phyloP scores from a whole-genome alignment of 2,797 vertebrate genomes.

The Macrochelys suwanniensis region DNA sequence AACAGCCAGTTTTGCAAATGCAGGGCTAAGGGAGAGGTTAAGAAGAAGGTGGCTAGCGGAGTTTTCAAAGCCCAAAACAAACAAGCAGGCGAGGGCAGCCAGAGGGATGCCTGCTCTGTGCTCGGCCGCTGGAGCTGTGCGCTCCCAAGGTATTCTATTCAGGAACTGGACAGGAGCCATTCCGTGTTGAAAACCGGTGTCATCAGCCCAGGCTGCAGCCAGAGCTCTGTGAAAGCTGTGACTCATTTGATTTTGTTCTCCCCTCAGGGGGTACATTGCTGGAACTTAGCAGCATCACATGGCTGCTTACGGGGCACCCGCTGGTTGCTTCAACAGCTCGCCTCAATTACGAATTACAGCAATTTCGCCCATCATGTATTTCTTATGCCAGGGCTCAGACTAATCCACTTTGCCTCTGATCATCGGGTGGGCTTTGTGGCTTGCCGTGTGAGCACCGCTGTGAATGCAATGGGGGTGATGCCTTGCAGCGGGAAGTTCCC shows the following conservation, averaged over 20 bases:
- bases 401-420: conserved; percentile 76
- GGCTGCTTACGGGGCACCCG: conserved; percentile 45
- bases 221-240: conserved; percentile 28
- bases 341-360: conserved; percentile 51
- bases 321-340: conserved; percentile 56
- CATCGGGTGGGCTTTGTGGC: conserved; percentile 74
- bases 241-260: conserved; percentile 48
- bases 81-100: background rate
- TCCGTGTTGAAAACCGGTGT: background rate
- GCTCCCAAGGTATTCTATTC: background rate
- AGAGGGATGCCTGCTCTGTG: background rate
- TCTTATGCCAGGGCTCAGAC: conserved; percentile 53
- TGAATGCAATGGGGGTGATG: conserved; percentile 40
- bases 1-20: background rate
- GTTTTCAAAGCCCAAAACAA: background rate
- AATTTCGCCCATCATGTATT: conserved; percentile 21
- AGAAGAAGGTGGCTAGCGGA: background rate
- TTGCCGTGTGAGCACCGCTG: conserved; percentile 37
- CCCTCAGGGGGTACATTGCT: conserved; percentile 28
- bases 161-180: background rate
- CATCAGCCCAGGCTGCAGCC: background rate
- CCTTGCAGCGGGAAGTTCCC: conserved; percentile 31
- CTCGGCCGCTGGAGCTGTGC: background rate
- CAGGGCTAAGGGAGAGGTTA: background rate
- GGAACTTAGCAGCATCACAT: conserved; percentile 20